phyloP scores from a whole-genome alignment of 1,140 invertebrate species.

The Zeugodacus cucurbitae region DNA sequence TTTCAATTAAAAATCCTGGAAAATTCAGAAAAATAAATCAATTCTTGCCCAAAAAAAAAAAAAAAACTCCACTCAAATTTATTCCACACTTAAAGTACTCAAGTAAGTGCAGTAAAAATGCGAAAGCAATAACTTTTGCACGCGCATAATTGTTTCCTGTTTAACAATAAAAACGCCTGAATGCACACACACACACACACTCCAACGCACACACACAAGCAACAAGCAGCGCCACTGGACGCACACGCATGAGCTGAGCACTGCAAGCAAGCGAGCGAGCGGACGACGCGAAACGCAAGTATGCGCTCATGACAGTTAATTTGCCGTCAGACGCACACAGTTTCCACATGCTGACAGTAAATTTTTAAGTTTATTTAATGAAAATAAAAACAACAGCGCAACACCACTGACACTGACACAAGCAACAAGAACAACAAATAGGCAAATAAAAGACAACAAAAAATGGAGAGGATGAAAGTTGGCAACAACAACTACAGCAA shows the following conservation, averaged over 20 bases:
- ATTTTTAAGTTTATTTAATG: conserved; percentile 34
- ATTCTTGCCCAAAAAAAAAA: too few species aligned
- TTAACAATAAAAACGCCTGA: not conserved
- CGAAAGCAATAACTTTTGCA: conserved; percentile 11
- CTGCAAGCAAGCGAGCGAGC: not conserved
- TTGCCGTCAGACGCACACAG: conserved; percentile 22
- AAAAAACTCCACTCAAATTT: too few species aligned
- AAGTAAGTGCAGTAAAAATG: not conserved
- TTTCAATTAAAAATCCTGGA: too few species aligned
- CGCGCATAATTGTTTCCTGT: conserved; percentile 21
- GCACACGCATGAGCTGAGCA: not conserved
- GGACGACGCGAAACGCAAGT: not conserved
- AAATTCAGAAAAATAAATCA: too few species aligned
- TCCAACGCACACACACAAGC: not conserved
- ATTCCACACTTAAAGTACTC: not conserved
- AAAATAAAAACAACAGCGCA: conserved; percentile 15
- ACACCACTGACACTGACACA: conserved; percentile 26
- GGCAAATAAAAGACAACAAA: not conserved
- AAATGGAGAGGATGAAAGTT: not conserved
- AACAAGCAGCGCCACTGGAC: not conserved
- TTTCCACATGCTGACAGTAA: conserved; percentile 29
- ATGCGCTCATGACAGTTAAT: conserved; percentile 13
- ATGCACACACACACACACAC: not conserved
- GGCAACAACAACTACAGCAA: not conserved
- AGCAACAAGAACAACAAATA: not conserved